Base-by-base conservation (phyloP, 2,113 vertebrate genomes). In the Podarcis muralis region DNA sequence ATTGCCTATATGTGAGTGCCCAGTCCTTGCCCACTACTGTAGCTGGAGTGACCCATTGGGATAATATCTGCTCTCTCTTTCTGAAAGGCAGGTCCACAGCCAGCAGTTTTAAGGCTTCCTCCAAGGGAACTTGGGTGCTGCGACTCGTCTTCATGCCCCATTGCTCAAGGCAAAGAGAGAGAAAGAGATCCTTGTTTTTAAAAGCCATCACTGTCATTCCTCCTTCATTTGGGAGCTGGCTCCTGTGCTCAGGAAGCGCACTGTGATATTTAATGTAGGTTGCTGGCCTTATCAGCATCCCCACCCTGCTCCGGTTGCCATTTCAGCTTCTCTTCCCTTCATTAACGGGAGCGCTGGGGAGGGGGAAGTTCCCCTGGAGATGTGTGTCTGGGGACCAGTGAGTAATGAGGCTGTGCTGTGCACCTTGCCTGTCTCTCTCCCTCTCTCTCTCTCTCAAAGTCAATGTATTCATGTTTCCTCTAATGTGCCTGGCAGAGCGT, bases 401-500 rank as follows among this genome's bases (percentile, higher is more conserved):
- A 90, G 80, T 43, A 20, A 48, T 83, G 65, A 85, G 76, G 27
- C 74, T 77, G 4, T 9, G 15, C 30, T 37, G 53, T 27, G 75
- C 78, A 37, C 77, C 85, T 53, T 62, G 32, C 23, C 37, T 74
- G 53, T 32, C 32, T 4, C 30, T 22, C 71, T 2, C 66, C 7
- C 48, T 23, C 78, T 37, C 86, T 62, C 37, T 40, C 66, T 65
- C 62, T 65, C 84, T 92, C 75, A 81, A 83, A 89, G 80, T 82
- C 83, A 77, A 69, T 77, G 48, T 83, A 74, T 75, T 92, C 57
- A 59, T 86, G 88, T 92, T 91, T 79, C 83, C 43, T 32, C 88
- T 96, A 94, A 95, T 95, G 95, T 94, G 89, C 40, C 83, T 4
- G 81, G 87, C 87, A 78, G 91, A 91, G 91, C 87, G 87, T 87